Evolutionary conservation across 2,797 vertebrate genomes (phyloP), one percentile per base, ranked within the genome.

Genomic region (Coracias cyanogaster): DNA sequence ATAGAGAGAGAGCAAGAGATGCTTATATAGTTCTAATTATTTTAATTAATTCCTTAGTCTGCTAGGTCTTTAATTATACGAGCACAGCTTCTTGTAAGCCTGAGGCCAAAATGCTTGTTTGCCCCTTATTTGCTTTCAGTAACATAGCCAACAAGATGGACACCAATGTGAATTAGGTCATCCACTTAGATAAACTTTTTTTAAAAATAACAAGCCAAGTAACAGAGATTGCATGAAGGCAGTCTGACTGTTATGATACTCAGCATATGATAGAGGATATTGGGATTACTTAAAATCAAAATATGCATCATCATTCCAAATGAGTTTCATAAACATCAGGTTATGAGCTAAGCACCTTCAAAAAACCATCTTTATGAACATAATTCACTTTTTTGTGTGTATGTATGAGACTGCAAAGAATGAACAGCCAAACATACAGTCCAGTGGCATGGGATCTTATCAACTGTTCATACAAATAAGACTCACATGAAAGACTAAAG

Each of bases 21-120:
- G 24, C 16, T 82, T 58, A 58, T 26, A 13, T 5, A 62, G 7
- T 55, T 86, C 11, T 65, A 89, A 61, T 72, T 82, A 66, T 82
- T 93, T 90, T 61, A 82, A 86, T 72, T 83, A 91, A 84, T 84
- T 84, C 29, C 25, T 62, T 82, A 70, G 13, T 70, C 82, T 87
- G 7, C 17, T 66, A 85, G 13, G 21, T 72, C 65, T 80, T 95
- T 82, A 82, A 66, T 87, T 94, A 79, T 66, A 84, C 26, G 89
- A 84, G 21, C 24, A 78, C 31, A 57, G 15, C 25, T 93, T 92
- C 52, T 74, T 71, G 35, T 39, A 86, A 86, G 21, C 58, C 39
- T 61, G 58, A 86, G 58, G 54, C 16, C 58, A 82, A 92, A 86
- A 76, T 35, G 5, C 20, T 61, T 86, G 3, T 45, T 84, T 94